A percentile compares a stretch with the other conserved stretches of the same genome.
Evolutionary conservation across 2,797 vertebrate species (phyloP).

Genomic region (Lacerta viridis): DNA sequence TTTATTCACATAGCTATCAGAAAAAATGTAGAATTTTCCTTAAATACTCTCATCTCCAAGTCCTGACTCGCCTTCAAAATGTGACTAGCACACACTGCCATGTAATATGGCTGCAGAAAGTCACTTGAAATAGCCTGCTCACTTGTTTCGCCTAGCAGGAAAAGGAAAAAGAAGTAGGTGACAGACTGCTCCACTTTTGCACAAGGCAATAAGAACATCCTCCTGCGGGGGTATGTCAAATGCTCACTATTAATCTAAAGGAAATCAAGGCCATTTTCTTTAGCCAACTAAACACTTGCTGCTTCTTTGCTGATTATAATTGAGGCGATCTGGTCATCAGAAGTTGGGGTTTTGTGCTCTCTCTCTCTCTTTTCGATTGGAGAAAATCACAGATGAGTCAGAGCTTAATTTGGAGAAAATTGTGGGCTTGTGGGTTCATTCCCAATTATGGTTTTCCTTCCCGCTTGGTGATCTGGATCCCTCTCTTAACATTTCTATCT

Average conservation of each 20-base stretch:
- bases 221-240: constrained; percentile 6
- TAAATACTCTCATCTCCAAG: neutral
- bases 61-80: neutral
- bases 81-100: neutral
- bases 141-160: neutral
- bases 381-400: constrained; percentile 42
- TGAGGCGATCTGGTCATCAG: neutral
- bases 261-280: neutral
- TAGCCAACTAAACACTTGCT: neutral
- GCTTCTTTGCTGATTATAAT: constrained; percentile 39
- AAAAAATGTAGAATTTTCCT: neutral
- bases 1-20: neutral
- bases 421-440: constrained; percentile 34
- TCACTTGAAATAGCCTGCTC: neutral
- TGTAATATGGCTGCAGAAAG: neutral
- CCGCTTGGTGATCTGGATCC: neutral
- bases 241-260: constrained; percentile 14
- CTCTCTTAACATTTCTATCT: neutral
- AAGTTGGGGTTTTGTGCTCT: neutral
- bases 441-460: neutral
- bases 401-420: neutral
- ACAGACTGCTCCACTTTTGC: constrained; percentile 14
- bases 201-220: neutral
- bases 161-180: neutral
- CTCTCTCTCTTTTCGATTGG: neutral